A percentile compares a stretch with the other conserved stretches of the same genome.
Evolutionary conservation across 2,797 vertebrate species (phyloP).

Genomic region (Propithecus perrieri): DNA sequence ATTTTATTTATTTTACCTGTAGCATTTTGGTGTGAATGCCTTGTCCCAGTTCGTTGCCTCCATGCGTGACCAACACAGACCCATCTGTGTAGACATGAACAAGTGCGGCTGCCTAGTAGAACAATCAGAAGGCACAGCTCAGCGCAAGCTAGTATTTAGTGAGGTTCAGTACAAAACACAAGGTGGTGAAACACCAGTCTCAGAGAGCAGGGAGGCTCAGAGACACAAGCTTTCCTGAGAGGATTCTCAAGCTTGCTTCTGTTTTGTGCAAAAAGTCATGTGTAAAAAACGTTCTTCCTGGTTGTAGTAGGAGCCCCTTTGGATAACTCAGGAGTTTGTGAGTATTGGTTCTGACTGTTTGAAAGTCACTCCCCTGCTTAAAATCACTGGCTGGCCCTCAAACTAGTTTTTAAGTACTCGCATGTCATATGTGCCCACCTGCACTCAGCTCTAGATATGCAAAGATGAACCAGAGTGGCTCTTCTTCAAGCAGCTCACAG

Average conservation of each 20-base stretch:
- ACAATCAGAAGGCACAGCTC: not conserved
- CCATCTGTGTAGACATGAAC: conserved; percentile 87
- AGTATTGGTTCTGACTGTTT: not conserved
- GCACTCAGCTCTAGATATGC: not conserved
- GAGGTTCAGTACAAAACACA: not conserved
- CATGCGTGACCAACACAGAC: conserved; percentile 85
- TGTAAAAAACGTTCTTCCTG: not conserved
- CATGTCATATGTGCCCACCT: not conserved
- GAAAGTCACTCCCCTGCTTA: not conserved
- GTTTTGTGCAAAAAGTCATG: not conserved
- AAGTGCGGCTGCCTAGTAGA: conserved; percentile 84
- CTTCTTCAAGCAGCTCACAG: not conserved
- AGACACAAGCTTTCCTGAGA: not conserved
- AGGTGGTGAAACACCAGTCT: not conserved
- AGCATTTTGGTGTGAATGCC: conserved; percentile 88
- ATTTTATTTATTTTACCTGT: conserved; percentile 81
- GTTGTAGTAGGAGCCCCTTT: not conserved
- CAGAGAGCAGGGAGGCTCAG: not conserved
- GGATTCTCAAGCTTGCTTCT: not conserved
- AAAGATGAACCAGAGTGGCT: not conserved
- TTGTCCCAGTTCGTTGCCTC: conserved; percentile 87
- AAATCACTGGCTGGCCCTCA: not conserved
- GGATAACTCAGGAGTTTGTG: not conserved
- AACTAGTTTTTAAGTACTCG: not conserved
- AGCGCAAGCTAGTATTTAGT: not conserved